phyloP scores from a whole-genome alignment of 1,140 invertebrate species.

The Zeugodacus cucurbitae region DNA sequence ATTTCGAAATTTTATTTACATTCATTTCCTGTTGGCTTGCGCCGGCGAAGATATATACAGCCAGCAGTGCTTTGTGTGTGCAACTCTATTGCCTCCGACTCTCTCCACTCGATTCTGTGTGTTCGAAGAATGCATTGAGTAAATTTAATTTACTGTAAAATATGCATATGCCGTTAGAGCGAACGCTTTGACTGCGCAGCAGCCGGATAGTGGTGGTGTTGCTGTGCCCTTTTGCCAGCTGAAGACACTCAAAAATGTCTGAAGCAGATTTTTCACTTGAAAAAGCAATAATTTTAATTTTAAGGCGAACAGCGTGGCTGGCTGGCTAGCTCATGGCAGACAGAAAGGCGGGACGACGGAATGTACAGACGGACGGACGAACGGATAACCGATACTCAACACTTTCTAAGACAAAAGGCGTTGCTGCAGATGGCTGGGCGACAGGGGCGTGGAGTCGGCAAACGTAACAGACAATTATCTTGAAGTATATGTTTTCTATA shows the following conservation, averaged over 20 bases:
- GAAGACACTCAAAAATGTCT: conserved; percentile 6
- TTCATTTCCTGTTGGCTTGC: neutral
- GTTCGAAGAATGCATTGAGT: neutral
- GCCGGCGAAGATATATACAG: neutral
- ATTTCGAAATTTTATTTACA: conserved; percentile 1
- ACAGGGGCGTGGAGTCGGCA: neutral
- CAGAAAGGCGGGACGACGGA: neutral
- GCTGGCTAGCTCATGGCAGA: neutral
- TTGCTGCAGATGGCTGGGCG: neutral
- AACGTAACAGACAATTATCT: neutral
- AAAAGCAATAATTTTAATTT: conserved; percentile 36
- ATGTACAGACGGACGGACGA: neutral
- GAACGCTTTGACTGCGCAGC: neutral
- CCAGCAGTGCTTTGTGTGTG: too few relatives aligned
- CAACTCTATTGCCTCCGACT: too few relatives aligned
- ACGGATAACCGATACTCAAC: conserved; percentile 1
- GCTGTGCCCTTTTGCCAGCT: neutral
- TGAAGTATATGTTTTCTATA: neutral
- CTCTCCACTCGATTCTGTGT: neutral
- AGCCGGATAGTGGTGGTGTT: neutral
- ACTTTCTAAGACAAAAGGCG: neutral
- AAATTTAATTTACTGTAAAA: conserved; percentile 37
- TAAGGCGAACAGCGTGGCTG: neutral
- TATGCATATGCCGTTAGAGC: conserved; percentile 34
- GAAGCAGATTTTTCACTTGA: conserved; percentile 37